These are phyloP conservation scores for Thyatira batis DNA, from an alignment of 2,888 invertebrate species.

Conservation along the genomic window DNA sequence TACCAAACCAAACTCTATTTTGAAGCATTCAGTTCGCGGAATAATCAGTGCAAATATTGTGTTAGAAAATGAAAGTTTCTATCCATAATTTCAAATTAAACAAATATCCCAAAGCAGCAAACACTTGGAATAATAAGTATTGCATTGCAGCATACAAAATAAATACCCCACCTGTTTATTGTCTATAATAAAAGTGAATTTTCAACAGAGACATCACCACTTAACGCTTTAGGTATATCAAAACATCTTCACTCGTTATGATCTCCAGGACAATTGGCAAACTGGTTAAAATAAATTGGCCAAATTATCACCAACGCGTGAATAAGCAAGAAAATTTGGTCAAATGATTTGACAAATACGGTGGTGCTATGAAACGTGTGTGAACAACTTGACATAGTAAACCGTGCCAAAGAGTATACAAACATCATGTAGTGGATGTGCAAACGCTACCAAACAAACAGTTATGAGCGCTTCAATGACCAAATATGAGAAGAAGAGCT, in stretches of 20 bases:
- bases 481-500: constrained; percentile 11
- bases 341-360: constrained; percentile 2
- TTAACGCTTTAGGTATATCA: neutral
- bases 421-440: constrained; percentile 30
- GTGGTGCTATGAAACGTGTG: constrained; percentile 3
- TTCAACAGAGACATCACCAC: neutral
- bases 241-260: neutral
- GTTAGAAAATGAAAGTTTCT: no score
- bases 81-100: no score
- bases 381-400: constrained; percentile 23
- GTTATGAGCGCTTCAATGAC: constrained; percentile 22
- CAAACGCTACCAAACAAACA: constrained; percentile 27
- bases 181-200: neutral
- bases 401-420: constrained; percentile 36
- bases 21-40: no score
- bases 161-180: no score
- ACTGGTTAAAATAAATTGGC: neutral
- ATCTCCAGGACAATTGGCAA: neutral
- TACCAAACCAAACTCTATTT: no score
- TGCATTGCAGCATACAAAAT: no score
- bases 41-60: no score
- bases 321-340: neutral
- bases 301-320: neutral
- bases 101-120: no score
- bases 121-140: no score